These are phyloP conservation scores for Colletes gigas DNA, from an alignment of 1,140 invertebrate genomes.

Conservation along the genomic window DNA sequence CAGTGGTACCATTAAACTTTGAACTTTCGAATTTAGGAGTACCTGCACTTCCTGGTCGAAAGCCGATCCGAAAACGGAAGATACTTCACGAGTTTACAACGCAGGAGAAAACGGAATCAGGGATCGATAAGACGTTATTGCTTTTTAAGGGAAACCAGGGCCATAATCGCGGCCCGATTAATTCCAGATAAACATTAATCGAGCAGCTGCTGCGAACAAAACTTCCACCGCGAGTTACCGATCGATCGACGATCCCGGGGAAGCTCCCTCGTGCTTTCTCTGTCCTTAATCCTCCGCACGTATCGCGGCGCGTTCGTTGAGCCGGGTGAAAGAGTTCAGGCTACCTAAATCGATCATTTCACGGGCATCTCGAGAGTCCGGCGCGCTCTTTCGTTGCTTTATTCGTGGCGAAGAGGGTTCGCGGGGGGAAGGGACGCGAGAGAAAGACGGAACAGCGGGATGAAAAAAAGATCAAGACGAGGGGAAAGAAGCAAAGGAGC, in stretches of 20 bases:
- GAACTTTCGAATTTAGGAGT: no score
- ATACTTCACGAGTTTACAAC: no score
- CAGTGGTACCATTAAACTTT: no score
- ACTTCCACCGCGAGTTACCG: background rate
- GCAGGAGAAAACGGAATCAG: no score
- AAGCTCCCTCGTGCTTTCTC: background rate
- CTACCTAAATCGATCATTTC: slow-evolving; percentile 26
- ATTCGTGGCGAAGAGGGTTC: background rate
- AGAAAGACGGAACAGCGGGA: slow-evolving; percentile 30
- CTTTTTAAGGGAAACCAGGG: background rate
- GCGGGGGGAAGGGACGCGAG: background rate
- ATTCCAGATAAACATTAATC: background rate
- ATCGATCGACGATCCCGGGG: background rate
- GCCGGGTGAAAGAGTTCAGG: background rate
- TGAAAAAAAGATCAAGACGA: slow-evolving; percentile 24
- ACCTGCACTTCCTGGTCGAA: no score
- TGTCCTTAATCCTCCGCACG: background rate
- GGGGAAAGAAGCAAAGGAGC: slow-evolving; percentile 52
- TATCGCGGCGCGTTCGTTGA: background rate
- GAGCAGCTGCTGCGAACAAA: background rate
- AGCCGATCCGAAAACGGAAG: no score
- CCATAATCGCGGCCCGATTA: background rate
- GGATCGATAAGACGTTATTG: no score
- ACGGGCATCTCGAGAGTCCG: slow-evolving; percentile 15
- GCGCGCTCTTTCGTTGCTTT: slow-evolving; percentile 5